phyloP scores from a whole-genome alignment of 1,140 invertebrate genomes.

The Lepidostoma basale region DNA sequence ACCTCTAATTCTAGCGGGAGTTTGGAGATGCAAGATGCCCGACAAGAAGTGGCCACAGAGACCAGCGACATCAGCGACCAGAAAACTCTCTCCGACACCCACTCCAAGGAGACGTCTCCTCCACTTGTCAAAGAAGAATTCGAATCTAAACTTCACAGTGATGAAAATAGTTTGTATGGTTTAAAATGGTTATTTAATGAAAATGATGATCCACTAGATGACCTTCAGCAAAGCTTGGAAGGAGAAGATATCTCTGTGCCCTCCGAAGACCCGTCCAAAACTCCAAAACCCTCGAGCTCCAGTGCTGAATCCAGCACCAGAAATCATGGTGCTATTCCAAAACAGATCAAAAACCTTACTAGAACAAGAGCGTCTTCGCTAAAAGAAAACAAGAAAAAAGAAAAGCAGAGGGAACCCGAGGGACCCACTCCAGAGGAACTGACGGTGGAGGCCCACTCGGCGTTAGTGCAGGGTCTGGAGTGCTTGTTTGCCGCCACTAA shows the following conservation, averaged over 20 bases:
- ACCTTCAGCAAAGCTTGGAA: slow-evolving; percentile 41
- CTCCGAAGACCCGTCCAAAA: slow-evolving; percentile 48
- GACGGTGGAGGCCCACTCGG: slow-evolving; percentile 59
- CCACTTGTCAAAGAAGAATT: slow-evolving; percentile 35
- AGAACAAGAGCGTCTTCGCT: slow-evolving; percentile 58
- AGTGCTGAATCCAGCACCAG: slow-evolving; percentile 56
- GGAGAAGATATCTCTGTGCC: slow-evolving; percentile 23
- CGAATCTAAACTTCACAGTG: slow-evolving; percentile 44
- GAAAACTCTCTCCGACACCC: slow-evolving; percentile 39
- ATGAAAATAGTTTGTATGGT: slow-evolving; percentile 58
- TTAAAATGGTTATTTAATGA: slow-evolving; percentile 57
- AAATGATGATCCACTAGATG: slow-evolving; percentile 48
- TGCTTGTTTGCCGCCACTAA: slow-evolving; percentile 60
- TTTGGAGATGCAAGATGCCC: slow-evolving; percentile 58
- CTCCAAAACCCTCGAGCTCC: slow-evolving; percentile 52
- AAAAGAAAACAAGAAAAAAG: slow-evolving; percentile 60
- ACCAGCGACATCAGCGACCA: slow-evolving; percentile 45
- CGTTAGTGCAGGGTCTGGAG: slow-evolving; percentile 59
- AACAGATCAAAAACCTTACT: slow-evolving; percentile 63
- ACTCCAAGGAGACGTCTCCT: slow-evolving; percentile 38
- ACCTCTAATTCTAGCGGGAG: slow-evolving; percentile 65
- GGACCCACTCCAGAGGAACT: slow-evolving; percentile 44
- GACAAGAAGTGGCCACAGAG: slow-evolving; percentile 51
- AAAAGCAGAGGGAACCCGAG: slow-evolving; percentile 55
- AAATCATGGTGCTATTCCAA: slow-evolving; percentile 77